phyloP scores from a whole-genome alignment of 2,113 vertebrate species.

The Pangasianodon hypophthalmus region DNA sequence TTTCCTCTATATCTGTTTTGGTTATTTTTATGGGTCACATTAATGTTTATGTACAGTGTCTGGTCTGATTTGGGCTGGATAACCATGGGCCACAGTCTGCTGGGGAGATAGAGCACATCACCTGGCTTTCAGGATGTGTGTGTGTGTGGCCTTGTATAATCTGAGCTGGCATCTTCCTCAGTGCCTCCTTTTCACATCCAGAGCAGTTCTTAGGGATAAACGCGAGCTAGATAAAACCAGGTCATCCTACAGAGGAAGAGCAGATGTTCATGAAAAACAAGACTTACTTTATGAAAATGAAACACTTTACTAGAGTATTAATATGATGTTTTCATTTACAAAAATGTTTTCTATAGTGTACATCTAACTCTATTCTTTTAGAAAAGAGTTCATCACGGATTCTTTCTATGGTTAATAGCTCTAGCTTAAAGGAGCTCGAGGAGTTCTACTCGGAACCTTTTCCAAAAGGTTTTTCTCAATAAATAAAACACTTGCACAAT shows the following conservation, averaged over 20 bases:
- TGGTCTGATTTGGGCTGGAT: constrained; percentile 43
- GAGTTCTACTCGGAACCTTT: background rate
- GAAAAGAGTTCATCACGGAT: background rate
- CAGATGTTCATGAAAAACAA: constrained; percentile 6
- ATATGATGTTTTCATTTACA: background rate
- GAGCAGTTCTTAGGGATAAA: constrained; percentile 63
- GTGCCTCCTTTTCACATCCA: constrained; percentile 55
- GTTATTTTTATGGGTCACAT: constrained; percentile 46
- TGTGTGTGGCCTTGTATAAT: constrained; percentile 56
- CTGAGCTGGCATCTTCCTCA: constrained; percentile 63
- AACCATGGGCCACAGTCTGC: constrained; percentile 48
- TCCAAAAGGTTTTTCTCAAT: background rate
- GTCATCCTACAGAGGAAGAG: constrained; percentile 66
- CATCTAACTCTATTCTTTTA: background rate
- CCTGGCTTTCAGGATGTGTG: constrained; percentile 48
- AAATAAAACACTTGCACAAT: background rate
- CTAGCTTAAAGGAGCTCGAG: background rate
- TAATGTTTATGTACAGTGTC: constrained; percentile 59
- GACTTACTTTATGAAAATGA: background rate
- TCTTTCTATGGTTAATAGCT: background rate
- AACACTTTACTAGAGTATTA: background rate
- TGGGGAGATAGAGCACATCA: constrained; percentile 45
- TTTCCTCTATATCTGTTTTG: background rate
- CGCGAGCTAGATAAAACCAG: constrained; percentile 62
- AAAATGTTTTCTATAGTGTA: background rate